These are phyloP conservation scores for Antrozous pallidus DNA, from an alignment of 2,797 vertebrate genomes.

Conservation along the genomic window DNA sequence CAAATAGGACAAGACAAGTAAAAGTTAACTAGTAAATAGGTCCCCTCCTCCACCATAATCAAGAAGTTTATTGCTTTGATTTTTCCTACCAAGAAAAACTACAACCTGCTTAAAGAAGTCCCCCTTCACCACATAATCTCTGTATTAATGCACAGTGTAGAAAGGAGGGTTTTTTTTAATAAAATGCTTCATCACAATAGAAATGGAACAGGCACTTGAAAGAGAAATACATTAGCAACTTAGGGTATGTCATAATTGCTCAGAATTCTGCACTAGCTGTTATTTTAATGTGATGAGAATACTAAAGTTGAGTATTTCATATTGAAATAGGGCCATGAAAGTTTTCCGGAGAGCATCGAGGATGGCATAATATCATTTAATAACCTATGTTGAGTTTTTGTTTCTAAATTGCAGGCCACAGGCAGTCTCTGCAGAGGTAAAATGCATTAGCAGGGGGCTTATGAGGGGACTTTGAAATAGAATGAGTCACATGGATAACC, in stretches of 20 bases:
- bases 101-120: background rate
- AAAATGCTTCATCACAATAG: background rate
- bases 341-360: slow-evolving; percentile 24
- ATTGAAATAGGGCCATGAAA: background rate
- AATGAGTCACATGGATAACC: slow-evolving; percentile 39
- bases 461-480: background rate
- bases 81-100: background rate
- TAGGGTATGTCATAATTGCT: background rate
- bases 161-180: slow-evolving; percentile 11
- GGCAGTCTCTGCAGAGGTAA: background rate
- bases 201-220: slow-evolving; percentile 1
- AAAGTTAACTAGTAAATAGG: background rate
- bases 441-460: background rate
- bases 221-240: slow-evolving; percentile 7
- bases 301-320: background rate
- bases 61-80: background rate
- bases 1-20: background rate
- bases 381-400: background rate
- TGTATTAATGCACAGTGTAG: background rate
- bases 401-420: background rate
- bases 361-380: background rate
- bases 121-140: background rate
- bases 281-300: background rate
- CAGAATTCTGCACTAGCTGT: background rate
- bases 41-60: background rate